Evolutionary conservation across 2,113 vertebrate species (phyloP).

Genomic region (Piprites chloris): DNA sequence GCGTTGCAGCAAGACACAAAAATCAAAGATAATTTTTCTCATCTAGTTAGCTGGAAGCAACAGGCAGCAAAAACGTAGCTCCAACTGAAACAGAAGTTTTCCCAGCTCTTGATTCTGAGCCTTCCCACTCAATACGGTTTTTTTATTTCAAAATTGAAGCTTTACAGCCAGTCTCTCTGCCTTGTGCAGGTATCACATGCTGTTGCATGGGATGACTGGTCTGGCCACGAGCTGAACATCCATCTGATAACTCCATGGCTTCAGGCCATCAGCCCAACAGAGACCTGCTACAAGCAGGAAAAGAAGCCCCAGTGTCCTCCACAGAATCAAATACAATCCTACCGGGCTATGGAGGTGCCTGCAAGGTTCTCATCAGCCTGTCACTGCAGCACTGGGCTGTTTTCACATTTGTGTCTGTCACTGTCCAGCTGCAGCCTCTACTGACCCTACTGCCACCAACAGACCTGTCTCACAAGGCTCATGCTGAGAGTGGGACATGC

Average conservation of each 20-base stretch:
- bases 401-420: not conserved
- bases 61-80: not conserved
- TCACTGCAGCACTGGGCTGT: not conserved
- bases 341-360: not conserved
- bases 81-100: not conserved
- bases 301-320: not conserved
- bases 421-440: not conserved
- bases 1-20: not conserved
- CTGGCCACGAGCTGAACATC: rapidly evolving
- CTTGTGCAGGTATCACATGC: not conserved
- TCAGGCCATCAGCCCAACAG: not conserved
- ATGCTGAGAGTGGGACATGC: not conserved
- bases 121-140: not conserved
- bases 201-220: not conserved
- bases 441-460: not conserved
- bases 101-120: not conserved
- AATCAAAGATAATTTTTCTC: not conserved
- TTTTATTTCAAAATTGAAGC: not conserved
- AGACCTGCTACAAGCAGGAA: not conserved
- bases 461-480: not conserved
- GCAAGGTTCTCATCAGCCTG: rapidly evolving
- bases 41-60: not conserved
- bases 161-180: not conserved
- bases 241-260: not conserved
- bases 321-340: not conserved